Conservation (phyloP, 2,888 invertebrate genomes). For the Monochamus alternatus region DNA sequence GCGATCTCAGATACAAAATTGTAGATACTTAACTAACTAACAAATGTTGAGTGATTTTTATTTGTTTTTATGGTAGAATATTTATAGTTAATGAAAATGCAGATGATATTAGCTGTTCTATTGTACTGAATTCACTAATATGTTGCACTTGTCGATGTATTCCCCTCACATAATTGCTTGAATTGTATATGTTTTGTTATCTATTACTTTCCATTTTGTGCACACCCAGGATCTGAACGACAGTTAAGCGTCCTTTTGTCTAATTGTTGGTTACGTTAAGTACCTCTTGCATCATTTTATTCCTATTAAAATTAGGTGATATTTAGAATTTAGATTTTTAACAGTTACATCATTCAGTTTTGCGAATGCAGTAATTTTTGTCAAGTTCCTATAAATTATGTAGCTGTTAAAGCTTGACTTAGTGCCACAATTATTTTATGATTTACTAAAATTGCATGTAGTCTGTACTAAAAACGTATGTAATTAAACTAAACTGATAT, state of each 20-base stretch:
- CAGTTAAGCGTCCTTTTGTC: conserved; percentile 63
- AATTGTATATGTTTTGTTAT: conserved; percentile 60
- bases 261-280: conserved; percentile 54
- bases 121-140: conserved; percentile 35
- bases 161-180: conserved; percentile 58
- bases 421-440: conserved; percentile 40
- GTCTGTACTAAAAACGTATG: conserved; percentile 28
- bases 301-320: conserved; percentile 31
- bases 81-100: not conserved
- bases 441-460: conserved; percentile 43
- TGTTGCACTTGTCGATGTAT: conserved; percentile 57
- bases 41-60: not conserved
- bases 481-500: conserved; percentile 29
- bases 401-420: conserved; percentile 44
- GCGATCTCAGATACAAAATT: not conserved
- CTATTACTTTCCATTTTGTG: conserved; percentile 63
- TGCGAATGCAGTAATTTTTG: conserved; percentile 6
- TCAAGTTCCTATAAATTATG: conserved; percentile 29
- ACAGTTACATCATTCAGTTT: conserved; percentile 31
- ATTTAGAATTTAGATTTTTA: conserved; percentile 27
- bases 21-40: not conserved
- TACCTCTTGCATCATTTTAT: conserved; percentile 33
- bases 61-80: not conserved
- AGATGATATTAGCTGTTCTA: conserved; percentile 33
- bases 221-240: conserved; percentile 66